Evolutionary conservation across 2,797 vertebrate genomes (phyloP), one percentile per base, ranked within the genome.

Genomic region (Moxostoma hubbsi): DNA sequence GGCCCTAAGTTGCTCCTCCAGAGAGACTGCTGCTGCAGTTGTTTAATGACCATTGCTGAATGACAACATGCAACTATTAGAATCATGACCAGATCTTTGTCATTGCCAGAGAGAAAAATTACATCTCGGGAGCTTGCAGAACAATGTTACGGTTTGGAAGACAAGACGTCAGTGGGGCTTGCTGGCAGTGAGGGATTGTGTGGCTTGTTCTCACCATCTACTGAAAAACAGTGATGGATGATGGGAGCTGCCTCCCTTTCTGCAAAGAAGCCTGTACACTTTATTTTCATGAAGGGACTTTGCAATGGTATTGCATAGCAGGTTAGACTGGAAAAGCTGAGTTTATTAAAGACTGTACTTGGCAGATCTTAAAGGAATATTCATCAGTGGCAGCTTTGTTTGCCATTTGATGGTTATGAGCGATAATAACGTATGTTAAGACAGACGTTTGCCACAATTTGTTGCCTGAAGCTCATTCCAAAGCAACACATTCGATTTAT

Each of bases 171-270:
- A 65, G 36, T 71, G 50, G 46, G 43, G 49, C 75, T 73, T 13
- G 6, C 54, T 77, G 80, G 46, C 81, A 79, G 13, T 15, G 76
- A n/a, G 65, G 77, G 80, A 85, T 80, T 77, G 45, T 45, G 45
- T 77, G 53, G 51, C 82, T 55, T 63, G 68, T 81, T 59, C 53
- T 70, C 69, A 15, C 49, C 16, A 16, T 68, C 79, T 75, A 15
- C 46, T 77, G 55, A 66, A 13, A n/a, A 63, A 73, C 64, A 75
- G 55, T 86, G 82, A 86, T 82, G 62, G 74, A 86, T 80, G 75
- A 84, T 77, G 79, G 65, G 49, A 63, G 10, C 77, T 72, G 59
- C 59, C 64, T 77, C 65, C 65, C 77, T 49, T 43, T 12, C 43
- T 79, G 45, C 24, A 47, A 46, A 77, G 50, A 77, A 73, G 63